A percentile compares a stretch with the other conserved stretches of the same genome.
Conservation (phyloP, 2,888 invertebrate species). For the Nymphalis polychloros region DNA sequence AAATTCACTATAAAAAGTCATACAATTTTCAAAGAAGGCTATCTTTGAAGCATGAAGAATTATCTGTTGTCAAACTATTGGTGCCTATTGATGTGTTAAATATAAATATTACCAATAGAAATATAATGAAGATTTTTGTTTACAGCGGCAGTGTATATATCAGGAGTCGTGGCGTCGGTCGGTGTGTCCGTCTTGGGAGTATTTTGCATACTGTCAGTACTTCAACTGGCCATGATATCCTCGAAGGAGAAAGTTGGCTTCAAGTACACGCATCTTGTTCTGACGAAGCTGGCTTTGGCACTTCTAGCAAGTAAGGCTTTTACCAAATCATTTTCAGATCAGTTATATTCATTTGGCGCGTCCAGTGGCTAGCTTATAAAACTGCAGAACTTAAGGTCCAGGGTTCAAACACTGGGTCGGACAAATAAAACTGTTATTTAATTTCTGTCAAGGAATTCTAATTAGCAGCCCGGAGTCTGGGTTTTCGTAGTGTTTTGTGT, state of each 20-base stretch:
- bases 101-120: not conserved
- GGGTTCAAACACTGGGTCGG: no score
- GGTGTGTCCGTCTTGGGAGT: slow-evolving; percentile 88
- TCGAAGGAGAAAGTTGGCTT: slow-evolving; percentile 90
- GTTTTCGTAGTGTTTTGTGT: no score
- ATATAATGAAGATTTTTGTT: not conserved
- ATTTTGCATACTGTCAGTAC: slow-evolving; percentile 89
- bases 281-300: slow-evolving; percentile 89
- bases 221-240: slow-evolving; percentile 93
- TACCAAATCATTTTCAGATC: not conserved
- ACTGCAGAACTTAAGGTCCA: accelerated
- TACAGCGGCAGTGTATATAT: slow-evolving; percentile 90
- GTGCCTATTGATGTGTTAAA: slow-evolving; percentile 7
- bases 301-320: slow-evolving; percentile 87
- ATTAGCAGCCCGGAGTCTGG: no score
- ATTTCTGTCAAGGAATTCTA: no score
- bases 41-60: slow-evolving; percentile 12
- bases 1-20: not conserved
- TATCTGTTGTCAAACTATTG: not conserved
- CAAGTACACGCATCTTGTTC: slow-evolving; percentile 88
- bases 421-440: no score
- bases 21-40: slow-evolving; percentile 7
- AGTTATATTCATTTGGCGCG: not conserved
- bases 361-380: no score
- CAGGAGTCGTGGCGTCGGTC: slow-evolving; percentile 89